These are phyloP conservation scores for Eilema depressum DNA, from an alignment of 2,888 invertebrate genomes.

Conservation along the genomic window DNA sequence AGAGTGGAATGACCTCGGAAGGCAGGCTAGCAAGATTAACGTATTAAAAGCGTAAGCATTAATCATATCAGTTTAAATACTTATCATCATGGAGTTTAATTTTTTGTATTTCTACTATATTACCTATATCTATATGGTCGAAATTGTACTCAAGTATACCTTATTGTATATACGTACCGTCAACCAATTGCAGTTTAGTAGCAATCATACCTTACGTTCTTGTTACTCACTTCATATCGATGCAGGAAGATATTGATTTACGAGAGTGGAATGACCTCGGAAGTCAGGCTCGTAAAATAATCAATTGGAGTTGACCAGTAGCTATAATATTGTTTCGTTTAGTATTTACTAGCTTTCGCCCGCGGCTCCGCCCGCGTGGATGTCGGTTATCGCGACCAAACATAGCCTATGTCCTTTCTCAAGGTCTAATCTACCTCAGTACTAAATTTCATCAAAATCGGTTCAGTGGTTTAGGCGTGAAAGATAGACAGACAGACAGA, in stretches of 20 bases:
- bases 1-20: slow-evolving; percentile 31
- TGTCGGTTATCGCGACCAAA: too few species aligned
- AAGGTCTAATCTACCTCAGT: too few species aligned
- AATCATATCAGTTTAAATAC: too few species aligned
- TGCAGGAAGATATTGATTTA: slow-evolving; percentile 36
- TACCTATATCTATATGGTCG: too few species aligned
- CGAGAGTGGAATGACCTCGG: slow-evolving; percentile 31
- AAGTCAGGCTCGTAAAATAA: slow-evolving; percentile 16
- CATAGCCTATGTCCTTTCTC: too few species aligned
- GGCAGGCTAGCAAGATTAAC: slow-evolving; percentile 16
- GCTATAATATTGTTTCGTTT: background rate
- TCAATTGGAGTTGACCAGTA: slow-evolving; percentile 4
- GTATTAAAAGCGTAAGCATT: background rate
- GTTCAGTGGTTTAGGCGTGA: too few species aligned
- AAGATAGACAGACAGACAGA: too few species aligned
- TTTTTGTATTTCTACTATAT: too few species aligned
- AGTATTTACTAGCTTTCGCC: too few species aligned
- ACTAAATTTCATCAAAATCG: too few species aligned
- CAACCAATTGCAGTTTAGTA: background rate
- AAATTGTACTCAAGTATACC: background rate
- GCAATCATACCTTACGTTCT: background rate
- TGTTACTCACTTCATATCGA: slow-evolving; percentile 15
- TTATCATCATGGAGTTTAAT: too few species aligned
- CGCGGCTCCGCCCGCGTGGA: too few species aligned
- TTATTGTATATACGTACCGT: background rate